These are phyloP conservation scores for Penaeus indicus DNA, from an alignment of 1,140 invertebrate species.

Conservation along the genomic window DNA sequence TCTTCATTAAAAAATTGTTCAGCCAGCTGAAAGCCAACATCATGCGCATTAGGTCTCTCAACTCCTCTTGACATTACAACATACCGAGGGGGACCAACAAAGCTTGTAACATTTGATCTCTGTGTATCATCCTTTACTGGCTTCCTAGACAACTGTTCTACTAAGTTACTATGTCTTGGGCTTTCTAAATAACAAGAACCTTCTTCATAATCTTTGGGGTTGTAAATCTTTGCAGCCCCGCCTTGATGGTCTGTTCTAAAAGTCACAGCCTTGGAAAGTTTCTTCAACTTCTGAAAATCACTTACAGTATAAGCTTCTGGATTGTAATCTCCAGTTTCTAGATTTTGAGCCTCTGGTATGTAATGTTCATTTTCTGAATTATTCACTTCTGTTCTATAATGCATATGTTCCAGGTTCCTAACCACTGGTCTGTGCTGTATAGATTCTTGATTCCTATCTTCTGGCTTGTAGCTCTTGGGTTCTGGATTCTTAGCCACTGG, in stretches of 20 bases:
- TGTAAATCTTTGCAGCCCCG: not conserved
- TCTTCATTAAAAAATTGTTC: too few relatives aligned
- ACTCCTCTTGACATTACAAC: not conserved
- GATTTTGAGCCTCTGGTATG: too few relatives aligned
- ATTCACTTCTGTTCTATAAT: too few relatives aligned
- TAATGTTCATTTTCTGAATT: too few relatives aligned
- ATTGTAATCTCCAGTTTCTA: too few relatives aligned
- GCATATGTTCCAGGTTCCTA: too few relatives aligned
- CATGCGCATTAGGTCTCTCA: too few relatives aligned
- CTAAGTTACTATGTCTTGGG: not conserved
- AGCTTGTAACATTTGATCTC: not conserved
- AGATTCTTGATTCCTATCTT: not conserved
- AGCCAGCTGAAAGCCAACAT: too few relatives aligned
- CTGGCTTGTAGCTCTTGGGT: not conserved
- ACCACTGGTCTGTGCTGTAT: not conserved
- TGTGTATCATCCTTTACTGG: not conserved
- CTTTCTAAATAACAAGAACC: not conserved
- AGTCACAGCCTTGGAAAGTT: not conserved
- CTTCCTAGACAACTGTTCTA: not conserved
- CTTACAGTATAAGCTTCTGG: too few relatives aligned
- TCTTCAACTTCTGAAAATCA: not conserved
- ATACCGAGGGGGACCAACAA: constrained; percentile 29
- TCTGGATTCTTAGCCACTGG: too few relatives aligned
- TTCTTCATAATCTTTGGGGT: constrained; percentile 19
- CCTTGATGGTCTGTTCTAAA: not conserved